Percentiles rank a stretch among this genome's conserved stretches.
Evolutionary conservation across 2,113 vertebrate species (phyloP).

Genomic region (Desmodus rotundus): DNA sequence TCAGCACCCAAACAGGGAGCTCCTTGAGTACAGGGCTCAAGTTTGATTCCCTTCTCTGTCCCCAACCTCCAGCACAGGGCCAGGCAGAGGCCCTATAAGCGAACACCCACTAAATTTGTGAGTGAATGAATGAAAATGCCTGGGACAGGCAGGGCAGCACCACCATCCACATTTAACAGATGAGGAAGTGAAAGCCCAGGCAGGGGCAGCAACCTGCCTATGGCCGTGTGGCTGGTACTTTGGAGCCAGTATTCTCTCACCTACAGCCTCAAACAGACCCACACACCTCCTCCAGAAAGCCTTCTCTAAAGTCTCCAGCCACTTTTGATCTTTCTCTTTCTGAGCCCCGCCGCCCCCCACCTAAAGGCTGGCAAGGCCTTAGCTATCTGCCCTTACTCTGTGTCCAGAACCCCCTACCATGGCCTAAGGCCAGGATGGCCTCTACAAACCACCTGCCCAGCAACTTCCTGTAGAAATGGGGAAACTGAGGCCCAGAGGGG

Average conservation of each 20-base stretch:
- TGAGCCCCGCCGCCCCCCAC: not conserved
- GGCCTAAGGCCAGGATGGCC: not conserved
- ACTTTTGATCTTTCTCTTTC: not conserved
- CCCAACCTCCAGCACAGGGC: not conserved
- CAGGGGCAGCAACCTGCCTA: not conserved
- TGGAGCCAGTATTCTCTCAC: not conserved
- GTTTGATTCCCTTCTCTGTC: not conserved
- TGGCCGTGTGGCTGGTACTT: not conserved
- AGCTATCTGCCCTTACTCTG: not conserved
- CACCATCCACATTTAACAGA: not conserved
- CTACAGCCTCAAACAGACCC: not conserved
- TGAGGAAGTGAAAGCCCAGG: not conserved
- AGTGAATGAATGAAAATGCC: not conserved
- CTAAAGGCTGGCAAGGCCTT: not conserved
- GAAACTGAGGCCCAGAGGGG: not conserved
- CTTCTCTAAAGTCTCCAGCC: not conserved
- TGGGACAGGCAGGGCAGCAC: not conserved
- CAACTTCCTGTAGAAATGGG: not conserved
- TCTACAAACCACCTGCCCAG: slow-evolving; percentile 4
- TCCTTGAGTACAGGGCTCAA: not conserved
- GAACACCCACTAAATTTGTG: not conserved
- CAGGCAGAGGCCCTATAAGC: not conserved
- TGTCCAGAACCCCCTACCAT: not conserved
- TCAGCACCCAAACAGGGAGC: not conserved
- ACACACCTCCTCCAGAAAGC: not conserved